Evolutionary conservation across 2,113 vertebrate genomes (phyloP).

Genomic region (Pelmatolapia mariae): DNA sequence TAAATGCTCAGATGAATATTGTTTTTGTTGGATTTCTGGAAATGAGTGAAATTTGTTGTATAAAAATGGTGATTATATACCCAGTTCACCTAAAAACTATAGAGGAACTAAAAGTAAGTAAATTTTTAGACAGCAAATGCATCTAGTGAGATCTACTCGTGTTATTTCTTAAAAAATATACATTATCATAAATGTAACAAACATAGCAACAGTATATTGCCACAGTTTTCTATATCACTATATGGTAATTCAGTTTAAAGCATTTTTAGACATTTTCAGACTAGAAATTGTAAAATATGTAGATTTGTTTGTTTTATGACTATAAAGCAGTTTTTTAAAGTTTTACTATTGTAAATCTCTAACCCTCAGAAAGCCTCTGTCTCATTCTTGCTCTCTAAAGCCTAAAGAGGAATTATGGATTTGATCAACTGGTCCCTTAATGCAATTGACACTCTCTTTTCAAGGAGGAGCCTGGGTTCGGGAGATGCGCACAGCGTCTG

Average conservation of each 20-base stretch:
- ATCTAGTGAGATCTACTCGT: background rate
- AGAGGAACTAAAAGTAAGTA: background rate
- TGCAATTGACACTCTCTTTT: too few relatives aligned
- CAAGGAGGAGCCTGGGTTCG: too few relatives aligned
- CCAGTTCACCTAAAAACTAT: background rate
- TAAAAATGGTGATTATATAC: background rate
- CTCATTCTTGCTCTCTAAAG: too few relatives aligned
- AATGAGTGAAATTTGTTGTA: background rate
- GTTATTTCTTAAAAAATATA: background rate
- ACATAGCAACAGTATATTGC: background rate
- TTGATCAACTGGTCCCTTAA: too few relatives aligned
- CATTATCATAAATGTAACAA: too few relatives aligned
- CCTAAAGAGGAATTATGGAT: too few relatives aligned
- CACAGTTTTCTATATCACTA: background rate
- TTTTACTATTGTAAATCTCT: background rate
- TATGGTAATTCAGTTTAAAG: background rate
- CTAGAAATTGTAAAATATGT: background rate
- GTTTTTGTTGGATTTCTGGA: background rate
- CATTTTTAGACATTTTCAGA: background rate
- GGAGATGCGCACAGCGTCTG: too few relatives aligned
- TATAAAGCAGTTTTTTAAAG: too few relatives aligned
- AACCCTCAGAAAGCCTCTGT: background rate
- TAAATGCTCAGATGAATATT: background rate
- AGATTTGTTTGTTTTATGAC: background rate
- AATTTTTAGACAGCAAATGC: background rate